phyloP scores from a whole-genome alignment of 2,888 invertebrate species.

The Acanthosepion lycidas region DNA sequence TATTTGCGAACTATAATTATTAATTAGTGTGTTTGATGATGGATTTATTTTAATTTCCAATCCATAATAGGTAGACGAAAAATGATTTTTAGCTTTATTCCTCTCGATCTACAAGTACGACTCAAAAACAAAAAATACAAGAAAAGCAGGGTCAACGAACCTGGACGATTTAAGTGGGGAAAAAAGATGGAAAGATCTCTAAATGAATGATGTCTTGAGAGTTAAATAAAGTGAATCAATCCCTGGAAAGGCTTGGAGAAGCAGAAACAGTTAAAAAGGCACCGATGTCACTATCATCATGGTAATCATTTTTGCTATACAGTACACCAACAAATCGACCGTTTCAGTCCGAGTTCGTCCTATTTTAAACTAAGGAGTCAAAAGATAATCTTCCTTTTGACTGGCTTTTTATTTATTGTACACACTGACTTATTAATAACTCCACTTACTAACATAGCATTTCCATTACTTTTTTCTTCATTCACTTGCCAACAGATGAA shows the following conservation, averaged over 20 bases:
- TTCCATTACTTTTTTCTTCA: neutral
- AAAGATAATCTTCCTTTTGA: neutral
- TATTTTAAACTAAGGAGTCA: neutral
- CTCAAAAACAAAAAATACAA: neutral
- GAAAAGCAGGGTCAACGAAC: constrained; percentile 17
- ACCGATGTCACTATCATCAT: neutral
- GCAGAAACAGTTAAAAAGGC: neutral
- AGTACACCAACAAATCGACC: neutral
- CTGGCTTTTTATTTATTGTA: neutral
- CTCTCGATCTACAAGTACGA: neutral
- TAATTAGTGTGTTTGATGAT: neutral
- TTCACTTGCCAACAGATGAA: neutral
- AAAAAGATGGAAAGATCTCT: neutral
- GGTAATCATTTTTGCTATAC: neutral
- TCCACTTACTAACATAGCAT: neutral
- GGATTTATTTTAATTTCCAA: neutral
- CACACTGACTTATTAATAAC: neutral
- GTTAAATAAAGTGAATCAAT: neutral
- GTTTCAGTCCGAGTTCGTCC: neutral
- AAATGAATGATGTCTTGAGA: neutral
- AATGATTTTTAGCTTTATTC: neutral
- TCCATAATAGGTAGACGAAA: neutral
- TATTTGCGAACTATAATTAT: neutral
- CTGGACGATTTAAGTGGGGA: neutral
- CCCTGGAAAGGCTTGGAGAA: neutral